phyloP scores from a whole-genome alignment of 2,113 vertebrate species.

The Stegostoma tigrinum region DNA sequence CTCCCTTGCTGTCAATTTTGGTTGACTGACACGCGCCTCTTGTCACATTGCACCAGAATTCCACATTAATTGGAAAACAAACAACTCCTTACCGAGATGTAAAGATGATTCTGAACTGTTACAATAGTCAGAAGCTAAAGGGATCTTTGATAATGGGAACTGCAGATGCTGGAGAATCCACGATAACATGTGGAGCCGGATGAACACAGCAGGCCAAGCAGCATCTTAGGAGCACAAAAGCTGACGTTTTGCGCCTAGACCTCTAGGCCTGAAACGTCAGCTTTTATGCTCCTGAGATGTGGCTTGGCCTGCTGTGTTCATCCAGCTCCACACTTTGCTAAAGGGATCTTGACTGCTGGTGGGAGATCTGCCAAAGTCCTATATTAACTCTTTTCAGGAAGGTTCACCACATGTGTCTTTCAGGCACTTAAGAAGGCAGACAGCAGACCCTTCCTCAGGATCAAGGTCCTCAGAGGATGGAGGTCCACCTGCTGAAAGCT shows the following conservation, averaged over 20 bases:
- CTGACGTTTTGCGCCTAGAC: no score
- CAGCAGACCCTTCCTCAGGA: not conserved
- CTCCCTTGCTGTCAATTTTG: no score
- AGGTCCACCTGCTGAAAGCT: not conserved
- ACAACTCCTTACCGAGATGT: not conserved
- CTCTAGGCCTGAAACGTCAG: no score
- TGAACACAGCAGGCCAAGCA: no score
- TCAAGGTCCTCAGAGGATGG: not conserved
- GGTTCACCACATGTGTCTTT: not conserved
- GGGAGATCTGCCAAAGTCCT: not conserved
- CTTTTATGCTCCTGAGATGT: no score
- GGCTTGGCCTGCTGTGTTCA: no score
- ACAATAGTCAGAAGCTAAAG: not conserved
- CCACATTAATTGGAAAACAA: not conserved
- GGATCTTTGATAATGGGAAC: no score
- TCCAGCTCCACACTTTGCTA: no score
- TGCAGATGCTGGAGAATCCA: no score
- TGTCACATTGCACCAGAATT: not conserved
- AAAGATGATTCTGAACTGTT: not conserved
- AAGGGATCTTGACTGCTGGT: not conserved
- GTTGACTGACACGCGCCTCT: not conserved
- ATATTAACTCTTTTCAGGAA: not conserved
- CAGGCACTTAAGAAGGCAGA: not conserved
- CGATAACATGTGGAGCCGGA: no score
- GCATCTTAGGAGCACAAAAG: no score